Conservation (phyloP, 2,888 invertebrate species). For the Hipparchia sbordonii region DNA sequence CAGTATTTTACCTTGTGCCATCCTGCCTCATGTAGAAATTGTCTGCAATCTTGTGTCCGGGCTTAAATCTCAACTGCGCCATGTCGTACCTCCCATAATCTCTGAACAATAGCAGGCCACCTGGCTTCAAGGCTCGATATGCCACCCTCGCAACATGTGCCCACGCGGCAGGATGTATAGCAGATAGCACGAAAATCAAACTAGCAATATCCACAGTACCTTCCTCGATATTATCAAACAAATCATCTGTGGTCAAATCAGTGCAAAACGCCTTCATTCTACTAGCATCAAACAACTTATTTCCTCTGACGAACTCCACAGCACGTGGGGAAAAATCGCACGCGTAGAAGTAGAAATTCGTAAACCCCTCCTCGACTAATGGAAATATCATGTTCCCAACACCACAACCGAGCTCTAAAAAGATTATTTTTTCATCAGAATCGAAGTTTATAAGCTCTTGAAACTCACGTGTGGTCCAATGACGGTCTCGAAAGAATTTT, state of each 20-base stretch:
- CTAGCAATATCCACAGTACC: constrained; percentile 90
- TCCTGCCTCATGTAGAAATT: constrained; percentile 98
- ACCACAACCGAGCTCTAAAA: constrained; percentile 96
- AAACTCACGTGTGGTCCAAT: constrained; percentile 98
- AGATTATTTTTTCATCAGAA: constrained; percentile 80
- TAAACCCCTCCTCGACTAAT: constrained; percentile 88
- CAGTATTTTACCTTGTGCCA: constrained; percentile 89
- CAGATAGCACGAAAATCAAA: constrained; percentile 97
- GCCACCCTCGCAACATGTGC: constrained; percentile 84
- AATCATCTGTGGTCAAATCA: constrained; percentile 89
- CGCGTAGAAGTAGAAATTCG: constrained; percentile 87
- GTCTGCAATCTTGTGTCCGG: constrained; percentile 95
- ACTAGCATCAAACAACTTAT: constrained; percentile 85
- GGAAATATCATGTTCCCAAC: constrained; percentile 99
- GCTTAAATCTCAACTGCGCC: constrained; percentile 96
- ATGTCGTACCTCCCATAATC: constrained; percentile 98
- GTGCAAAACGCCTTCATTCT: constrained; percentile 91
- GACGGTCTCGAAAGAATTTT: constrained; percentile 96
- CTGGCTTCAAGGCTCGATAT: constrained; percentile 85
- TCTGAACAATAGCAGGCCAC: constrained; percentile 92
- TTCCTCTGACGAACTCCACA: constrained; percentile 90
- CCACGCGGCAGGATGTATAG: constrained; percentile 95
- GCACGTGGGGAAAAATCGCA: constrained; percentile 97
- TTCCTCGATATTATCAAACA: constrained; percentile 80
- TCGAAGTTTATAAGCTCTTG: constrained; percentile 86